Evolutionary conservation across 1,140 invertebrate species (phyloP), one percentile per base, ranked within the genome.

Genomic region (Vanessa tameamea): DNA sequence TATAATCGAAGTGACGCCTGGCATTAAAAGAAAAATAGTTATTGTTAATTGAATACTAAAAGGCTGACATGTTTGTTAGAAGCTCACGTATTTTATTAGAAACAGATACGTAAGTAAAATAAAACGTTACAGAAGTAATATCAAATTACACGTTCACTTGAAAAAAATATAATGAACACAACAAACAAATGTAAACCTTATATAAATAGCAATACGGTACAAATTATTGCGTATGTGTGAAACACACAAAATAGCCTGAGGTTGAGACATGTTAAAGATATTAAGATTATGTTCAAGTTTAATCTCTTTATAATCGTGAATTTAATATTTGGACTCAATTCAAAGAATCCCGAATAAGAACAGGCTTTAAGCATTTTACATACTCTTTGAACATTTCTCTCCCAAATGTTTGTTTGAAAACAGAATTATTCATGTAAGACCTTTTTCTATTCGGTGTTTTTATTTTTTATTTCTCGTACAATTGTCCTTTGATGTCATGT

Each of bases 201-300:
- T 13, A 3, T 7, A 8, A 1, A 50, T 53, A n/a, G 15, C 1
- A 6, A 15, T n/a, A 53, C 4, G 9, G 50, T 53, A 53, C 7
- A 53, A n/a, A n/a, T 53, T 53, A 53, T 2, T 5, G n/a, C 16
- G n/a, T 53, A 0, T 50, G 4, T n/a, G 5, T 8, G 7, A 16
- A 53, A n/a, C 48, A 53, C 50, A 2, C n/a, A 8, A 53, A 53
- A 20, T 53, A 8, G 15, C 50, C 50, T 53, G 50, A 53, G 50
- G 50, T 53, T 53, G 50, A 16, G 50, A 53, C 50, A 53, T 53
- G 50, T 53, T 53, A n/a, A n/a, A 53, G 50, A 53, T 53, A 53
- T 53, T 53, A 53, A 53, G 15, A 53, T 53, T 20, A 16, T 53
- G 50, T 53, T n/a, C 50, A 20, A 53, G n/a, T 16, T 53, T 53